phyloP scores from a whole-genome alignment of 2,888 invertebrate genomes.

The Cephus pulcher region DNA sequence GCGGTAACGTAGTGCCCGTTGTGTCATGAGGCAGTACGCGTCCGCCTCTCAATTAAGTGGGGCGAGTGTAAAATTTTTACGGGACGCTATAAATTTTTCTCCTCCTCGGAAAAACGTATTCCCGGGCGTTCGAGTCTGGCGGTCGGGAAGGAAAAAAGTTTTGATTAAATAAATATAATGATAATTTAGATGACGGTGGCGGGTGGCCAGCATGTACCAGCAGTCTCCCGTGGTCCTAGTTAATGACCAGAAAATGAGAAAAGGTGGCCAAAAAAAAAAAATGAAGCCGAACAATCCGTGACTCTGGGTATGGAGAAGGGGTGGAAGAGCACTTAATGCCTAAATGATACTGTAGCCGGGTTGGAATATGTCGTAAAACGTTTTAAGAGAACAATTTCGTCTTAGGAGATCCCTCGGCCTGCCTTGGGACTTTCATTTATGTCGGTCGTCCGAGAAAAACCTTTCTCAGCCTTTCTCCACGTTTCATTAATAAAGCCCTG shows the following conservation, averaged over 20 bases:
- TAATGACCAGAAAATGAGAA: constrained; percentile 37
- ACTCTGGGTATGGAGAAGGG: constrained; percentile 9
- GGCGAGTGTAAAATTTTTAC: constrained; percentile 4
- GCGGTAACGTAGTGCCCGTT: not conserved
- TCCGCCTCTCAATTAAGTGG: not conserved
- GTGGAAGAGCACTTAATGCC: constrained; percentile 15
- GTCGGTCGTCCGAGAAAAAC: not conserved
- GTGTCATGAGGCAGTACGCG: not conserved
- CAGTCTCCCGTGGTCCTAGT: constrained; percentile 16
- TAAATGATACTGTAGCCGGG: constrained; percentile 16
- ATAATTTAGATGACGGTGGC: constrained; percentile 29
- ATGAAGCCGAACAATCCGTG: constrained; percentile 12
- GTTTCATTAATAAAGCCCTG: not conserved
- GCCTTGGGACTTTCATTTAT: not conserved
- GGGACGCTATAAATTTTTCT: not conserved
- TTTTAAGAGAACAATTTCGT: constrained; percentile 12
- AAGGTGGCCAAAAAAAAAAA: constrained; percentile 17
- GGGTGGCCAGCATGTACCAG: constrained; percentile 10
- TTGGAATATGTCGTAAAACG: constrained; percentile 13
- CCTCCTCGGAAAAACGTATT: not conserved
- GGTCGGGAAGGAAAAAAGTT: constrained; percentile 15
- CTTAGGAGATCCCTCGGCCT: not conserved
- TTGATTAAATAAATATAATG: constrained; percentile 28
- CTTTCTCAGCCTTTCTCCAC: not conserved
- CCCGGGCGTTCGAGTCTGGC: not conserved